Conservation (phyloP, 1,140 invertebrate genomes). For the Papilio dardanus region DNA sequence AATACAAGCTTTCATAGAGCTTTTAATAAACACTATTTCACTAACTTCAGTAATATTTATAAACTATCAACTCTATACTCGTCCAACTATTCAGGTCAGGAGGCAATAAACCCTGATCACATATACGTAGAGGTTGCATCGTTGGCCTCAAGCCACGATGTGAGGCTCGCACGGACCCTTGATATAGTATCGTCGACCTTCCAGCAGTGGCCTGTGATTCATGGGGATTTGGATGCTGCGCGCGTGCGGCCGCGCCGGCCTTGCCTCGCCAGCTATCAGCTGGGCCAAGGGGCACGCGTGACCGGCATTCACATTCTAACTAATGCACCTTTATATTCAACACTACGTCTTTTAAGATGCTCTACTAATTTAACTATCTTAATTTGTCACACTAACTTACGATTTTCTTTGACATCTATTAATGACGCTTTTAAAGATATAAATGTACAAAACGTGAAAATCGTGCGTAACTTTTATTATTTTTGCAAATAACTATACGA, state of each 20-base stretch:
- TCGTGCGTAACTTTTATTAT: too few species aligned
- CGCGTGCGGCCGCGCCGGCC: constrained; percentile 51
- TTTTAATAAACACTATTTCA: background rate
- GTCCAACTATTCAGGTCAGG: background rate
- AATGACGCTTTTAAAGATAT: too few species aligned
- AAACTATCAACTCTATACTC: too few species aligned
- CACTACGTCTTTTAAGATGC: background rate
- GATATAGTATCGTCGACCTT: constrained; percentile 53
- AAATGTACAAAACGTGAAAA: too few species aligned
- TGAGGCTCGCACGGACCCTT: constrained; percentile 5
- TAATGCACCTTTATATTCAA: constrained; percentile 31
- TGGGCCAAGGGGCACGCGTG: constrained; percentile 56
- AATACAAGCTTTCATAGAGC: background rate
- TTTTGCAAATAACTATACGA: too few species aligned
- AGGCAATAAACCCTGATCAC: background rate
- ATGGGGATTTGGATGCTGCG: constrained; percentile 57
- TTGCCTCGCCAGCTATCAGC: constrained; percentile 55
- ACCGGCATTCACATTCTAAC: constrained; percentile 45
- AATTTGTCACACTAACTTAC: background rate
- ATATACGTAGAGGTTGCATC: background rate
- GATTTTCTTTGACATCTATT: background rate
- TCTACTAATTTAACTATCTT: background rate
- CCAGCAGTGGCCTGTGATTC: constrained; percentile 51
- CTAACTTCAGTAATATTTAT: too few species aligned
- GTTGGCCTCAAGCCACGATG: background rate